phyloP scores from a whole-genome alignment of 2,888 invertebrate genomes.

The Candidula unifasciata region DNA sequence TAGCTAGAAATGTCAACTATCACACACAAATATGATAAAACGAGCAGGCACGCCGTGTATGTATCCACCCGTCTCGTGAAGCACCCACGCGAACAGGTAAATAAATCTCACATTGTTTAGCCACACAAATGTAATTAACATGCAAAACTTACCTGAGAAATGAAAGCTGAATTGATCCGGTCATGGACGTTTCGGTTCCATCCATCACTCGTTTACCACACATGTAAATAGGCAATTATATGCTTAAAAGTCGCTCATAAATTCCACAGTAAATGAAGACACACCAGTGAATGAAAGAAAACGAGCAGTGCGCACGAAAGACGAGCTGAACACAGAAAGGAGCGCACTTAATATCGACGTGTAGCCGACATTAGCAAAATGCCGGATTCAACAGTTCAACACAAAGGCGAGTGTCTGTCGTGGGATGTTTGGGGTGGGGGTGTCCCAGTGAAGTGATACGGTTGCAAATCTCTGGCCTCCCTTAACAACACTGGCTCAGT shows the following conservation, averaged over 20 bases:
- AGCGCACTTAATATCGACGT: neutral
- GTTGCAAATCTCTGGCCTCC: neutral
- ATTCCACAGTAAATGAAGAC: neutral
- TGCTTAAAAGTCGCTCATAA: neutral
- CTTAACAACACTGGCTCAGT: too few species aligned
- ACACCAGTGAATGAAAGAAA: neutral
- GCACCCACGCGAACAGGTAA: too few species aligned
- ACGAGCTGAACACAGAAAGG: too few species aligned
- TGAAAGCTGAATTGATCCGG: constrained; percentile 34
- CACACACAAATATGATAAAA: too few species aligned
- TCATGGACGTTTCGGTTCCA: constrained; percentile 25
- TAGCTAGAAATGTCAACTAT: too few species aligned
- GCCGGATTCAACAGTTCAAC: constrained; percentile 30
- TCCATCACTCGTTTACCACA: constrained; percentile 22
- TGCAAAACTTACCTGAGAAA: constrained; percentile 21
- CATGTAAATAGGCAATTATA: neutral
- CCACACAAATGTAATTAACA: too few species aligned
- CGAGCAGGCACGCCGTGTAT: too few species aligned
- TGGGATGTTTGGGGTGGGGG: constrained; percentile 7
- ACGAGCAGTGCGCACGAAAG: neutral
- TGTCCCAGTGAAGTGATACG: neutral
- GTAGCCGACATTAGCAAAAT: neutral
- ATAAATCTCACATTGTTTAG: too few species aligned
- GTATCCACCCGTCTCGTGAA: too few species aligned
- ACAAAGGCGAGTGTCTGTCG: constrained; percentile 41